Percentiles rank a stretch among this genome's conserved stretches.
Conservation (phyloP, 1,140 invertebrate species). For the Wiebesia pumilae region DNA sequence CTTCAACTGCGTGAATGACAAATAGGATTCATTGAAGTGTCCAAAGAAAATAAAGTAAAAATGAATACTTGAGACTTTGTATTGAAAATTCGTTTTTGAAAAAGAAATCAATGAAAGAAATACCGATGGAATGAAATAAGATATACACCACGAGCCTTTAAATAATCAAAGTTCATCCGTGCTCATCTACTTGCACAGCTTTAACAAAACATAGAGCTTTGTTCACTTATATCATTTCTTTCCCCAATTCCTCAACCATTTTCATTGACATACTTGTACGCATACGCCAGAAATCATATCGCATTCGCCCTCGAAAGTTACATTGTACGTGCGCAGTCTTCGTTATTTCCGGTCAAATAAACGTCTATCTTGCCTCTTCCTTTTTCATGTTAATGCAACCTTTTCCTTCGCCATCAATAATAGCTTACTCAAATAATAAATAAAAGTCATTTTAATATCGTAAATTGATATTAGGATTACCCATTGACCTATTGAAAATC, state of each 20-base stretch:
- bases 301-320: too few species aligned
- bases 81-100: constrained; percentile 37
- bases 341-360: constrained; percentile 37
- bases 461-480: background rate
- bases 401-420: background rate
- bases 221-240: background rate
- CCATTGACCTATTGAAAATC: background rate
- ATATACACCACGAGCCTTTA: background rate
- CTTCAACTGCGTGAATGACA: background rate
- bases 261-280: background rate
- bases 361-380: background rate
- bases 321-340: background rate
- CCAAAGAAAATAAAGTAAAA: background rate
- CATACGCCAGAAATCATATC: too few species aligned
- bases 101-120: constrained; percentile 18
- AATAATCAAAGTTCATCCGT: background rate
- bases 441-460: background rate
- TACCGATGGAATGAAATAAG: background rate
- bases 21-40: background rate
- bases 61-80: background rate
- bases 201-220: background rate
- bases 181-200: background rate
- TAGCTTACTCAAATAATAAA: background rate
- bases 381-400: background rate
- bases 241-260: background rate